Evolutionary conservation across 2,888 invertebrate species (phyloP).

Genomic region (Mimumesa dahlbomi): DNA sequence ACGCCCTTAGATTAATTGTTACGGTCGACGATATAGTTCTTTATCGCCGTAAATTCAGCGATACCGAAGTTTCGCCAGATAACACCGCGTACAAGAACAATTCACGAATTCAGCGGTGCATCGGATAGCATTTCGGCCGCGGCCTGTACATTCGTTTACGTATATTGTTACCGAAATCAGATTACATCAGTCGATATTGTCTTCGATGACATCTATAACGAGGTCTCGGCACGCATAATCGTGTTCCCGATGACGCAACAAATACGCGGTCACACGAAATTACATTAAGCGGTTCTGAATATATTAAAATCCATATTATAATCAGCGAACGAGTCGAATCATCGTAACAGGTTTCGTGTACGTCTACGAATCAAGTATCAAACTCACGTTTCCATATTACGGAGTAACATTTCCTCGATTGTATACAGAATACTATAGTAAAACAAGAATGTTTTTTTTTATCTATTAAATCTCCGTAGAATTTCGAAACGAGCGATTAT

Average conservation of each 20-base stretch:
- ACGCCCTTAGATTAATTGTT: no score
- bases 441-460: no score
- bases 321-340: not conserved
- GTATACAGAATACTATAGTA: no score
- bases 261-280: conserved; percentile 30
- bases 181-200: conserved; percentile 56
- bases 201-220: conserved; percentile 47
- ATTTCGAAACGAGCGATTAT: no score
- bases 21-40: no score
- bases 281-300: conserved; percentile 47
- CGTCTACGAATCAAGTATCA: no score
- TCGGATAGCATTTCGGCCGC: not conserved
- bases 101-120: not conserved
- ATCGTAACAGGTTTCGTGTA: no score
- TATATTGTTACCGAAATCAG: conserved; percentile 54
- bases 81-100: not conserved
- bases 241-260: conserved; percentile 43
- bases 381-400: no score
- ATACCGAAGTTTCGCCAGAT: no score
- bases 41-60: no score
- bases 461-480: no score
- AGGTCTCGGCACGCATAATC: conserved; percentile 47
- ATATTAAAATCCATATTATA: conserved; percentile 34
- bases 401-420: no score
- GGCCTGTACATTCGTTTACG: conserved; percentile 49